These are phyloP conservation scores for Nycticorax nycticorax DNA, from an alignment of 2,113 vertebrate genomes.

Conservation along the genomic window DNA sequence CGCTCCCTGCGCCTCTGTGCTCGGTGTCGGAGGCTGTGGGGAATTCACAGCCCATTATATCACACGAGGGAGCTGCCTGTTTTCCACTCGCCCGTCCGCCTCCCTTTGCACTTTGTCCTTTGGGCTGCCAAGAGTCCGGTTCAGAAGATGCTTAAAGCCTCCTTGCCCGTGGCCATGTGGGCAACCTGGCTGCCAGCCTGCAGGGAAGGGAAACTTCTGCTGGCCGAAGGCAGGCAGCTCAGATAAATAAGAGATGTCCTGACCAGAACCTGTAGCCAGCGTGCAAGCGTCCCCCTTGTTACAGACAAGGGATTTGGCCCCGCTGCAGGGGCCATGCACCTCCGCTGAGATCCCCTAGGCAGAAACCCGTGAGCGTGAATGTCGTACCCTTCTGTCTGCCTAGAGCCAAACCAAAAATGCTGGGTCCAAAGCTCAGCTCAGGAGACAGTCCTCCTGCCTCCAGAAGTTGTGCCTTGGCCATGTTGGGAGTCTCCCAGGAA, in stretches of 20 bases:
- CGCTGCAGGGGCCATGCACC: neutral
- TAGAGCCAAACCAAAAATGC: neutral
- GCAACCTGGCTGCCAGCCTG: neutral
- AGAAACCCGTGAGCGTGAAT: fast-evolving
- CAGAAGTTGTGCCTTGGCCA: neutral
- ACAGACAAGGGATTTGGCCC: neutral
- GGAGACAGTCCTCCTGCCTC: no score
- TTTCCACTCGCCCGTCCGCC: neutral
- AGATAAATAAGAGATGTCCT: neutral
- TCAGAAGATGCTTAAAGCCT: neutral
- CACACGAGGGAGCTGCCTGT: neutral
- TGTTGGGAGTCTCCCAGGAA: neutral
- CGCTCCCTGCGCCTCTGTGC: neutral
- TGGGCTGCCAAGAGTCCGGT: neutral
- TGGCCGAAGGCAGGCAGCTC: neutral
- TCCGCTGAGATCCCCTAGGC: neutral
- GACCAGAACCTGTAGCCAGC: no score
- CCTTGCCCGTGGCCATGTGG: fast-evolving
- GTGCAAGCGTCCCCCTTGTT: neutral
- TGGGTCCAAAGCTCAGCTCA: neutral
- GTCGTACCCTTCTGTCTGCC: neutral
- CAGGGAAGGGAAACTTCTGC: neutral
- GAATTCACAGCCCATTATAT: neutral
- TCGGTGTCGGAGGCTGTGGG: neutral
- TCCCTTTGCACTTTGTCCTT: neutral